Base-by-base conservation (phyloP, 2,888 invertebrate species). In the Andrena trimmerana region DNA sequence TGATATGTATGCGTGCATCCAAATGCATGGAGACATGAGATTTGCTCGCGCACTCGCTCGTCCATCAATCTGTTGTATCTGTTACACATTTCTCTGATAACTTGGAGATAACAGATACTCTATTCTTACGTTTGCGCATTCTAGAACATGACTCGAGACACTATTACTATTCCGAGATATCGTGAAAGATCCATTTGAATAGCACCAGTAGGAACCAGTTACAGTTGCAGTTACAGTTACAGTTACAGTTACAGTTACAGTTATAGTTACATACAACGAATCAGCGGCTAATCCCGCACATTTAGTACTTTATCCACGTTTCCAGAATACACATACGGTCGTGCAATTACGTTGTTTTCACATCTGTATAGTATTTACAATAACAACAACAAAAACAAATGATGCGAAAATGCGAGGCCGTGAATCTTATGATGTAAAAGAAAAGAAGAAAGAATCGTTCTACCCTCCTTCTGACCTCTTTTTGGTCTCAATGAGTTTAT, bases 1-100 rank as follows among this genome's bases (percentile, higher is more conserved):
- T 73, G 77, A 78, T 78, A 73, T 50, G 77, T 73, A 66, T 73
- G 16, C 48, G 57, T 71, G 27, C 57, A 57, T 63, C 10, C 10
- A 31, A 70, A 50, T 60, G 24, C 24, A 33, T 24, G 20, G 29
- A 31, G 2, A 20, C 29, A 6, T 33, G 20, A 13, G 24, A 31
- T 10, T 0, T 13, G n/a, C 29, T 2, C 16, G 29, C 31, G 48
- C 24, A 6, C 13, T 70, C 29, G 60, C 29, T 8, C 33, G 63
- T 1, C 54, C 16, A 20, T 29, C 1, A 13, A 42, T 42, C 10
- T 42, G 36, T 8, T 54, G 16, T 6, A 31, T 67, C 16, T n/a
- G 16, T 29, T 52, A 24, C 10, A 24, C 3, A 27, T 24, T 20
- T 57, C 10, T 27, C 57, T 8, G 10, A 4, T 57, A 24, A 57